phyloP scores from a whole-genome alignment of 2,888 invertebrate species.

The Apodemia mormo region DNA sequence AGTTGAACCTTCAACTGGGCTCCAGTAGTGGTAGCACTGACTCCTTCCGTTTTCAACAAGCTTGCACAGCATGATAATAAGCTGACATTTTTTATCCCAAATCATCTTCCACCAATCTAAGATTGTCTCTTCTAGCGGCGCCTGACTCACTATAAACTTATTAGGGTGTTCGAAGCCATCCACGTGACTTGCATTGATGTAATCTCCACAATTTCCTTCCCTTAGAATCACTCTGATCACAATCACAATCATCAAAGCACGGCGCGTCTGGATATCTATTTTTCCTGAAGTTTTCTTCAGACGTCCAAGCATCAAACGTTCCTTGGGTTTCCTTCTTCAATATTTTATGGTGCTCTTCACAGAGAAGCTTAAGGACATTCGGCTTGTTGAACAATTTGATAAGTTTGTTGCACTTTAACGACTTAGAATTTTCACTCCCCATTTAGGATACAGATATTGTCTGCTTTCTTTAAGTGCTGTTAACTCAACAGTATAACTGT shows the following conservation, averaged over 20 bases:
- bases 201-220: neutral
- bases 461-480: neutral
- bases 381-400: neutral
- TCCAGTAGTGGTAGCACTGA: conserved; percentile 6
- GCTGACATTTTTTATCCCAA: conserved; percentile 4
- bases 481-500: neutral
- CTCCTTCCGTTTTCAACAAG: neutral
- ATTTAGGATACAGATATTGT: neutral
- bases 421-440: conserved; percentile 10
- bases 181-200: conserved; percentile 8
- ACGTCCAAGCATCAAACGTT: conserved; percentile 3
- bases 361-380: neutral
- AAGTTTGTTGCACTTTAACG: neutral
- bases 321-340: neutral
- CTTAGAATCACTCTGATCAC: conserved; percentile 15
- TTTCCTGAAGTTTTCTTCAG: neutral
- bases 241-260: conserved; percentile 2
- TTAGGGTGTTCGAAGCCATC: conserved; percentile 11
- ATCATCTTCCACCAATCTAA: conserved; percentile 4
- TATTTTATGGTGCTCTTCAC: neutral
- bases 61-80: neutral
- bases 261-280: conserved; percentile 9
- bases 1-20: neutral
- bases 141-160: conserved; percentile 13
- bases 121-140: conserved; percentile 8